Percentiles rank a stretch among this genome's conserved stretches.
Evolutionary conservation across 2,113 vertebrate species (phyloP).

Genomic region (Mesitornis unicolor): DNA sequence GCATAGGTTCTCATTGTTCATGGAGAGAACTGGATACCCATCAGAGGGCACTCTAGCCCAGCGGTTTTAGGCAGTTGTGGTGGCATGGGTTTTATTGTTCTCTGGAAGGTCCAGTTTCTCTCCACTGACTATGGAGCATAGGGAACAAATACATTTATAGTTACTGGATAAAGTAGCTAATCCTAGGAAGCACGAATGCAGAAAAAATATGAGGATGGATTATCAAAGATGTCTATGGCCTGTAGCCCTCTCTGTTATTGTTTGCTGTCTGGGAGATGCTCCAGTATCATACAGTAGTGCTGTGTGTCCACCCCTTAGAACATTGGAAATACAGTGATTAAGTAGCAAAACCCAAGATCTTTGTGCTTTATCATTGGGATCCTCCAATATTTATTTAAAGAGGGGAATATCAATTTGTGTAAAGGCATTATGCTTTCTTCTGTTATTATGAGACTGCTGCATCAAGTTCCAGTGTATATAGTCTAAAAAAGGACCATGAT

Average conservation of each 20-base stretch:
- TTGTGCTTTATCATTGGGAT: background rate
- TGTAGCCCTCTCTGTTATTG: background rate
- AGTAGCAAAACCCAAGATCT: background rate
- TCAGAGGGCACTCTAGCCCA: conserved; percentile 18
- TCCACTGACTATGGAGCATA: background rate
- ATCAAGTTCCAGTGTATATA: background rate
- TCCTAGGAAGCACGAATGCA: background rate
- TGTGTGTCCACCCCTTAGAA: background rate
- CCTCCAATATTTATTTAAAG: background rate
- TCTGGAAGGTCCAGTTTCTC: background rate
- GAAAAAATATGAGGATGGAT: background rate
- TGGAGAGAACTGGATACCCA: background rate
- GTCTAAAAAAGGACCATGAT: background rate
- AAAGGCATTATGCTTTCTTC: background rate
- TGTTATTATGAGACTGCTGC: background rate
- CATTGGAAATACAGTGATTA: background rate
- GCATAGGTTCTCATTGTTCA: background rate
- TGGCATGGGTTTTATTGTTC: background rate
- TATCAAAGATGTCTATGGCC: background rate
- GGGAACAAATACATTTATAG: background rate
- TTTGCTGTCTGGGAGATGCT: background rate
- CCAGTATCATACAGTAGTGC: background rate
- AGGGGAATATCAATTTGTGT: background rate
- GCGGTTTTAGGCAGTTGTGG: background rate
- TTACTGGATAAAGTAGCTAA: background rate